Evolutionary conservation across 2,888 invertebrate genomes (phyloP), one percentile per base, ranked within the genome.

Genomic region (Lasioglossum calceatum): DNA sequence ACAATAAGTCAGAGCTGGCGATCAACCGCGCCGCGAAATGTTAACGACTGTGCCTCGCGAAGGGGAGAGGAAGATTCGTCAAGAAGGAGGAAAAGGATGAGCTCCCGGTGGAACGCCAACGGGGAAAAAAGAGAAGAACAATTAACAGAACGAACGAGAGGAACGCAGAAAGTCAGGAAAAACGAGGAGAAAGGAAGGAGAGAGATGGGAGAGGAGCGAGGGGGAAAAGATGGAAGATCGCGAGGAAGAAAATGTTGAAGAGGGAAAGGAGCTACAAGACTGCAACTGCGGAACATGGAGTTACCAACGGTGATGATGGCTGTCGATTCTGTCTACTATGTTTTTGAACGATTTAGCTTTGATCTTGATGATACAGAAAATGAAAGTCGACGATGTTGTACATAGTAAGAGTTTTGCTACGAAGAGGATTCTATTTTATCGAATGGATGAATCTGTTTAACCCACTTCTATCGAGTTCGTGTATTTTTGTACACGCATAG

Each of bases 11-110:
- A 77, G 83, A 70, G 70, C 79, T 36, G 84, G 81, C 84, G 89
- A 90, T 90, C 80, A 88, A 84, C 80, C 77, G 81, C 70, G 77
- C 86, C 84, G 84, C 86, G 87, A 90, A 89, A 90, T 84, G 89
- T 89, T 90, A 89, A 90, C 90, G 90, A 90, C 89, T 89, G 79
- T 77, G 82, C 86, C n/a, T 32, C 3, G 44, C 23, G 47, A 23
- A 32, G 36, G 70, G 80, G 75, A 71, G 16, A 42, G 50, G 70
- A 70, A 72, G 81, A 84, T 81, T 42, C 83, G 42, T 58, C 76
- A 23, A 39, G 54, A 74, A 32, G 32, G 64, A 71, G 70, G 54
- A n/a, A 54, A 54, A n/a, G 47, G 50, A 58, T 16, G 61, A 64
- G 32, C 64, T 64, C 23, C 23, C 54, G 54, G 16, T 14, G 75